Conservation (phyloP, 2,888 invertebrate species). For the Hirudinaria manillensis region DNA sequence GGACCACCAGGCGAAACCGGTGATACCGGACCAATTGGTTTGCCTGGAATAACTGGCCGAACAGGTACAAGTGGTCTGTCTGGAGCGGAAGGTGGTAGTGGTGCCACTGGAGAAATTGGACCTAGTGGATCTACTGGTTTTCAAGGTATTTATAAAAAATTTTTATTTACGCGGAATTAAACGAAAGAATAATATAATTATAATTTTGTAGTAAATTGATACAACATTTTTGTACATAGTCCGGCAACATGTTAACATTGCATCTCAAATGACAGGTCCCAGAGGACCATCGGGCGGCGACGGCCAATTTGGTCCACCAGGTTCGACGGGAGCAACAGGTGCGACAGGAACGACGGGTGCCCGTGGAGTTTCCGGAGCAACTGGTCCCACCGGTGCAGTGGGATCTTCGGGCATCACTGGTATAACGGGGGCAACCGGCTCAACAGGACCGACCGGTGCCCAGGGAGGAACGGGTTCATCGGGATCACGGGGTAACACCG, state of each 20-base stretch:
- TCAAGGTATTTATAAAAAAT: constrained; percentile 46
- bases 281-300: constrained; percentile 28
- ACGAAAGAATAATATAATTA: no score
- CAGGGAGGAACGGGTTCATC: constrained; percentile 11
- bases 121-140: constrained; percentile 43
- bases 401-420: background rate
- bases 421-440: background rate
- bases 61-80: background rate
- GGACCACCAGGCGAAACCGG: background rate
- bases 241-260: no score
- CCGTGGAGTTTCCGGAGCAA: constrained; percentile 20
- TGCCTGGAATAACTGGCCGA: background rate
- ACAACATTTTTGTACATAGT: no score
- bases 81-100: constrained; percentile 1
- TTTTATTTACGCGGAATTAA: no score
- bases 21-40: background rate
- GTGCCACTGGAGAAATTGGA: constrained; percentile 26
- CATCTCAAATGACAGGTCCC: constrained; percentile 3
- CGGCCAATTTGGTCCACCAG: constrained; percentile 1
- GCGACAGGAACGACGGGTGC: constrained; percentile 12
- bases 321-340: constrained; percentile 23
- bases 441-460: background rate
- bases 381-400: background rate
- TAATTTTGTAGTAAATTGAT: no score
- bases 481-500: constrained; percentile 19